Percentiles rank a stretch among this genome's conserved stretches.
Evolutionary conservation across 2,888 invertebrate species (phyloP).

Genomic region (Steinernema carpocapsae): DNA sequence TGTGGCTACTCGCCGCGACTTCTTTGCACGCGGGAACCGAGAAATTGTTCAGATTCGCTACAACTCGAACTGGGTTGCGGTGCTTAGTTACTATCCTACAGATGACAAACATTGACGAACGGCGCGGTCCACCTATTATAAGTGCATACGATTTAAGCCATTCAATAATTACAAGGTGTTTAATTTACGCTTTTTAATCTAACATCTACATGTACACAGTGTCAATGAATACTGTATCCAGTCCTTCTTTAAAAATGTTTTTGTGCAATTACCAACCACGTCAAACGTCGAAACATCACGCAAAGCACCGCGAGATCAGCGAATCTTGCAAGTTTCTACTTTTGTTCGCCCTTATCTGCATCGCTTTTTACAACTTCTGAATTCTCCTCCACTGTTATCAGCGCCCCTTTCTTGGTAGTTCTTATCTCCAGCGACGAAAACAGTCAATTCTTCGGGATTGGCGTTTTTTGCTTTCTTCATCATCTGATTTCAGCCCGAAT

Average conservation of each 20-base stretch:
- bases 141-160: too few species aligned
- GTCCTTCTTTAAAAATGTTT: too few species aligned
- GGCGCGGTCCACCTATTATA: too few species aligned
- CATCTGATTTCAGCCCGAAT: conserved; percentile 67
- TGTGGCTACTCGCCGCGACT: not conserved
- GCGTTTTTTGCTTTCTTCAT: not conserved
- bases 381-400: conserved; percentile 1
- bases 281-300: not conserved
- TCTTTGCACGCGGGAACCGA: not conserved
- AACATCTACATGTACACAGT: too few species aligned
- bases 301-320: not conserved
- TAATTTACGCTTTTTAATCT: too few species aligned
- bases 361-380: not conserved
- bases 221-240: too few species aligned
- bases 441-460: not conserved
- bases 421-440: conserved; percentile 9
- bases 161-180: too few species aligned
- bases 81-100: too few species aligned
- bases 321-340: conserved; percentile 16
- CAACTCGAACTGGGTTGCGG: too few species aligned
- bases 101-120: too few species aligned
- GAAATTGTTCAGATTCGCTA: not conserved
- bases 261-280: too few species aligned
- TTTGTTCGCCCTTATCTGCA: not conserved
- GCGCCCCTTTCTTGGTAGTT: not conserved